phyloP scores from a whole-genome alignment of 2,888 invertebrate genomes.

The Myopa tessellatipennis region DNA sequence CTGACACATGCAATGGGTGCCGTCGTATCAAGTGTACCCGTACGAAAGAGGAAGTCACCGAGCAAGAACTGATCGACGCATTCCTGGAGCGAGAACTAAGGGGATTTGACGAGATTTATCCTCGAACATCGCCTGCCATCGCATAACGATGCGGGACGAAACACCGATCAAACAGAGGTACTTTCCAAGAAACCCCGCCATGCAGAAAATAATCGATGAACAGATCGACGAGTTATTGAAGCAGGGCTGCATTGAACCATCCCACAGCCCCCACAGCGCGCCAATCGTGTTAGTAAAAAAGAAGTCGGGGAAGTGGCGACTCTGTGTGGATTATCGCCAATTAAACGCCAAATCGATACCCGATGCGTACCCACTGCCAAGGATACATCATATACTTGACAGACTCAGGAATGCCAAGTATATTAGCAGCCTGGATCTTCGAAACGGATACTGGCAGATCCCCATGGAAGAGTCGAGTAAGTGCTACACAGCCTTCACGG shows the following conservation, averaged over 20 bases:
- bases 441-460: constrained; percentile 6
- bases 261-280: not conserved
- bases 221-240: not conserved
- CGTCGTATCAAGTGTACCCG: no score
- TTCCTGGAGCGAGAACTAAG: no score
- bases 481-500: constrained; percentile 1
- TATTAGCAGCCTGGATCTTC: not conserved
- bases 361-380: not conserved
- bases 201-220: not conserved
- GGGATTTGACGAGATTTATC: no score
- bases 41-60: no score
- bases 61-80: no score
- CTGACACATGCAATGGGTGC: no score
- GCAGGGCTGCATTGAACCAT: not conserved
- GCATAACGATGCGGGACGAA: not conserved
- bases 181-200: not conserved
- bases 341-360: not conserved
- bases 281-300: not conserved
- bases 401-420: constrained; percentile 11
- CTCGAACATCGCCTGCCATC: not conserved
- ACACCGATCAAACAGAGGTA: not conserved
- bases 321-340: not conserved
- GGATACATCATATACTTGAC: not conserved
- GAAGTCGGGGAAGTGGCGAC: not conserved
- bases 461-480: not conserved